These are phyloP conservation scores for Myioborus miniatus DNA, from an alignment of 2,797 vertebrate genomes.

Conservation along the genomic window DNA sequence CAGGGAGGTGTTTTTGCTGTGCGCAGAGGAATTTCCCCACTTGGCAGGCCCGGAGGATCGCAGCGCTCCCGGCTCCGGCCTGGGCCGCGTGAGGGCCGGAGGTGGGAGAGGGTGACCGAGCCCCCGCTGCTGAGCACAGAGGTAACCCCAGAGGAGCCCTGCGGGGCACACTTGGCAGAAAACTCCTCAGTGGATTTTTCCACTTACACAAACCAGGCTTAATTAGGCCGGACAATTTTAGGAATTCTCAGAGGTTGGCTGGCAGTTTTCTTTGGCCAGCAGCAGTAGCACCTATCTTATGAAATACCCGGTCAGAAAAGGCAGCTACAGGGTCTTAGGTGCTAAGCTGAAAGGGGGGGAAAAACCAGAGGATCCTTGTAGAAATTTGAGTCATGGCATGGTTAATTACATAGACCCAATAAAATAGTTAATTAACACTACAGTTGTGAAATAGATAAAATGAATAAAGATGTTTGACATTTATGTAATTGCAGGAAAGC, in stretches of 20 bases:
- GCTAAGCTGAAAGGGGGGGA: background rate
- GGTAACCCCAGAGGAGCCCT: slow-evolving; percentile 8
- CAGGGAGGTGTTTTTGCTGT: background rate
- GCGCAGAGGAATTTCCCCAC: background rate
- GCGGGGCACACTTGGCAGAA: background rate
- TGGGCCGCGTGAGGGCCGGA: accelerated
- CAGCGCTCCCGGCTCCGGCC: background rate
- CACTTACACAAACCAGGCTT: background rate
- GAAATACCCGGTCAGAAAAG: background rate
- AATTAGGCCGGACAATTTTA: slow-evolving; percentile 15
- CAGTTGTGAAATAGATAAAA: background rate
- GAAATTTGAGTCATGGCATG: background rate
- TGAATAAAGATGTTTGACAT: background rate
- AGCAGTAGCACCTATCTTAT: background rate
- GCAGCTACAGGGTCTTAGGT: background rate
- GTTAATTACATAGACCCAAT: background rate
- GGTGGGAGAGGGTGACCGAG: background rate
- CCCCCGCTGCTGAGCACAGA: background rate
- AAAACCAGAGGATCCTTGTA: background rate
- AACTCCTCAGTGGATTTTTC: slow-evolving; percentile 40
- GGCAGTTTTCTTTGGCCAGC: background rate
- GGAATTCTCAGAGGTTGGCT: background rate
- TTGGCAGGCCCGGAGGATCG: background rate
- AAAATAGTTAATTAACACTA: background rate
- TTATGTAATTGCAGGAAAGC: background rate